phyloP scores from a whole-genome alignment of 2,797 vertebrate species.

The Somateria mollissima region DNA sequence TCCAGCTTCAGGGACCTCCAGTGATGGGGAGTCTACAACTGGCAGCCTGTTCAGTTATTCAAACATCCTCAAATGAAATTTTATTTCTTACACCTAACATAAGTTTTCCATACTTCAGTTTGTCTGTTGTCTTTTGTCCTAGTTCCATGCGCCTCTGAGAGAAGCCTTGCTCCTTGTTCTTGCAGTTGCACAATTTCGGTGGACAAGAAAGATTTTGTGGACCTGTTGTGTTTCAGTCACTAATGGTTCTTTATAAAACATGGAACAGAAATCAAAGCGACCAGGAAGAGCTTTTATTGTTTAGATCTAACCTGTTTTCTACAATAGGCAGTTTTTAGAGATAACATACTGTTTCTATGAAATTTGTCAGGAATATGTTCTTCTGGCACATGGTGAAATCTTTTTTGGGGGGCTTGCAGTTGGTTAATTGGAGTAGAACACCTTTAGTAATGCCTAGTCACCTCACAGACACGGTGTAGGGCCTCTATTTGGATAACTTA shows the following conservation, averaged over 20 bases:
- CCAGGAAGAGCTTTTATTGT: background rate
- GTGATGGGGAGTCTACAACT: accelerated
- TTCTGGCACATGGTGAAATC: background rate
- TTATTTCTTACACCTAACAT: background rate
- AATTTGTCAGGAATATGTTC: background rate
- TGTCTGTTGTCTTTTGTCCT: background rate
- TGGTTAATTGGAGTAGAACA: background rate
- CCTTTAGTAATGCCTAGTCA: background rate
- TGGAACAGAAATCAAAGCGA: background rate
- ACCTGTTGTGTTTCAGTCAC: background rate
- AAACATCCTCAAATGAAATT: background rate
- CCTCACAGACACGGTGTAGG: background rate
- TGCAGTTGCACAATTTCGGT: background rate
- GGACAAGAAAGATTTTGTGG: background rate
- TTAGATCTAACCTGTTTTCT: background rate
- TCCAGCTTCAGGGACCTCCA: background rate
- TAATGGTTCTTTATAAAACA: background rate
- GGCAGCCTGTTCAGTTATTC: background rate
- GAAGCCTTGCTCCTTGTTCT: background rate
- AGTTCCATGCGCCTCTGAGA: background rate
- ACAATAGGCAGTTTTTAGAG: background rate
- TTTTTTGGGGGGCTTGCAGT: background rate
- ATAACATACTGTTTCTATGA: background rate
- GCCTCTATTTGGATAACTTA: background rate
- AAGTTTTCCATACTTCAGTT: background rate